phyloP scores from a whole-genome alignment of 2,797 vertebrate species.

The Phataginus tetradactyla region DNA sequence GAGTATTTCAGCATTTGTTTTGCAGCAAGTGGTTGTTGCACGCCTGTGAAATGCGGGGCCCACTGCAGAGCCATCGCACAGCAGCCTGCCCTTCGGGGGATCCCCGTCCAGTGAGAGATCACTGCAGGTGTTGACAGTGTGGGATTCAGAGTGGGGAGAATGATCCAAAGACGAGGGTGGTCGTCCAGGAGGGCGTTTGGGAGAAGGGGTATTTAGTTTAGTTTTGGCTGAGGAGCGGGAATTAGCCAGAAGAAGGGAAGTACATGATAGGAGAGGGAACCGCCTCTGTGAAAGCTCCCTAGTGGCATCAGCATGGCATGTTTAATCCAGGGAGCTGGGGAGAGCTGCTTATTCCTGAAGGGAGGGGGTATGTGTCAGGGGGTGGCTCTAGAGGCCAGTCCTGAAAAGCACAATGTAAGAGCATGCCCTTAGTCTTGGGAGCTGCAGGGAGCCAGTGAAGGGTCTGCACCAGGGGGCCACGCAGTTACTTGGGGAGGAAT shows the following conservation, averaged over 20 bases:
- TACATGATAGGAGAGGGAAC: neutral
- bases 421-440: neutral
- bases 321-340: neutral
- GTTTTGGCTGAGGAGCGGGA: neutral
- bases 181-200: neutral
- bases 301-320: neutral
- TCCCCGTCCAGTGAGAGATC: neutral
- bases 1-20: neutral
- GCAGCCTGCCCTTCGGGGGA: neutral
- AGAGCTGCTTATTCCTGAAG: neutral
- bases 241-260: neutral
- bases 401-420: neutral
- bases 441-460: neutral
- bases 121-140: neutral
- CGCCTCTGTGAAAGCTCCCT: neutral
- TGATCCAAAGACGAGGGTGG: neutral
- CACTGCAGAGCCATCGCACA: accelerated
- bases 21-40: neutral
- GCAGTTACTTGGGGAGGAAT: neutral
- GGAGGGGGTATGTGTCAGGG: neutral
- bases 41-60: accelerated
- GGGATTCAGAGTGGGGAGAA: neutral
- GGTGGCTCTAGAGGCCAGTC: neutral
- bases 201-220: neutral
- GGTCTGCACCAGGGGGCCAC: neutral